Conservation (phyloP, 2,113 vertebrate species). For the Anarhynchus alexandrinus region DNA sequence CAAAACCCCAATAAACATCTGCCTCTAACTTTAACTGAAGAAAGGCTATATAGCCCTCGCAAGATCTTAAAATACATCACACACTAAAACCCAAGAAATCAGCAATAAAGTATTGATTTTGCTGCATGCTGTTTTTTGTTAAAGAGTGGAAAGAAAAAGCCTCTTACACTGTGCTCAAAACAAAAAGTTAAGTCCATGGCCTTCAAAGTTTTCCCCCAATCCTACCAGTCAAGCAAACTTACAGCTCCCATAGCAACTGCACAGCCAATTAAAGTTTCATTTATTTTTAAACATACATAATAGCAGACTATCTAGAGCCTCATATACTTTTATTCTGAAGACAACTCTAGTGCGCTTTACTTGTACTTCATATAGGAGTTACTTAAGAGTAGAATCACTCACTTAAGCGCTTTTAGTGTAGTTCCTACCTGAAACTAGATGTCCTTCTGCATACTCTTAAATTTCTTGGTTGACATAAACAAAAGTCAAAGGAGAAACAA, state of each 20-base stretch:
- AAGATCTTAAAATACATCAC: neutral
- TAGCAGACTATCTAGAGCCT: neutral
- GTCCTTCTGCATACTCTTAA: neutral
- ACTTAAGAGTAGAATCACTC: neutral
- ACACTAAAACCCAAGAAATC: neutral
- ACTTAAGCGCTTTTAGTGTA: neutral
- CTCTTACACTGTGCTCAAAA: neutral
- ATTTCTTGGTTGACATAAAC: neutral
- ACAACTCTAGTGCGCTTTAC: neutral
- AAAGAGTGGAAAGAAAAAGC: neutral
- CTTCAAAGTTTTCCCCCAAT: neutral
- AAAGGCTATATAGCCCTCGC: neutral
- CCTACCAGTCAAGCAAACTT: neutral
- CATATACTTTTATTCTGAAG: neutral
- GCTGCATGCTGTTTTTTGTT: neutral
- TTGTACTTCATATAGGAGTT: neutral
- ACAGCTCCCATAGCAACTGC: neutral
- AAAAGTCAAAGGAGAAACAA: neutral
- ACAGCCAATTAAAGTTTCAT: neutral
- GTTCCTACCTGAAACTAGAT: neutral
- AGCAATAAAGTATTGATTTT: neutral
- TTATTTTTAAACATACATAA: neutral
- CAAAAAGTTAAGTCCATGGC: neutral
- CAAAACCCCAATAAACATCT: neutral
- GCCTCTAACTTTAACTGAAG: neutral